Base-by-base conservation (phyloP, 2,888 invertebrate species). In the Mamestra brassicae region DNA sequence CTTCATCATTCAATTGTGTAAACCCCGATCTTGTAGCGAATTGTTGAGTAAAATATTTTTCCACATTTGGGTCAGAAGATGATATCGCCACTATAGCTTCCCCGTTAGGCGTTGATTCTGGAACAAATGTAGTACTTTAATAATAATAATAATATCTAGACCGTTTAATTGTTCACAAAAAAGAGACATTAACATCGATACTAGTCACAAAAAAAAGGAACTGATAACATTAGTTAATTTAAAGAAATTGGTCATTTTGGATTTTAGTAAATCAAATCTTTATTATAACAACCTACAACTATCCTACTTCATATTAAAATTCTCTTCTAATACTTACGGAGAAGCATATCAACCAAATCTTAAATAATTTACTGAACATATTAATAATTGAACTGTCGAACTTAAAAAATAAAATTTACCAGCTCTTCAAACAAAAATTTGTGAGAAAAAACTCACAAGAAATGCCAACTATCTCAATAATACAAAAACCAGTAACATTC, bases 101-200 rank as follows among this genome's bases (percentile, higher is more conserved):
- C 47, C 94, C 94, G 63, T 90, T 89, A 11, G 93, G 93, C 60
- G 93, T 90, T 36, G 92, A 92, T 74, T 91, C 94, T 94, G 90
- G 81, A 91, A 82, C 61, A 71, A 74, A 60, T 71, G 15, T 34
- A 45, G 74, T 36, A 63, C 4, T 58, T 69, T 50, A n/a, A 5
- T 45, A 36, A 15, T 26, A 36, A 15, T 26, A 26, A 26, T 26
- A 26, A 26, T 26, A 26, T 26, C 26, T 26, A 26, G 26, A 26
- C 26, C 26, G 26, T 26, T 26, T 26, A 26, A 0, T 26, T 26
- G 26, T 26, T 26, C 26, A 26, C 26, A 26, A 26, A 26, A 26
- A 26, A 26, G 26, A 26, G 26, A 26, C 13, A 13, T 47, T 47
- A 47, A 13, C 26, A 57, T 13, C 13, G 17, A 17, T 15, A 34